Evolutionary conservation across 2,888 invertebrate genomes (phyloP), one percentile per base, ranked within the genome.

Genomic region (Oxystoma pomonae): DNA sequence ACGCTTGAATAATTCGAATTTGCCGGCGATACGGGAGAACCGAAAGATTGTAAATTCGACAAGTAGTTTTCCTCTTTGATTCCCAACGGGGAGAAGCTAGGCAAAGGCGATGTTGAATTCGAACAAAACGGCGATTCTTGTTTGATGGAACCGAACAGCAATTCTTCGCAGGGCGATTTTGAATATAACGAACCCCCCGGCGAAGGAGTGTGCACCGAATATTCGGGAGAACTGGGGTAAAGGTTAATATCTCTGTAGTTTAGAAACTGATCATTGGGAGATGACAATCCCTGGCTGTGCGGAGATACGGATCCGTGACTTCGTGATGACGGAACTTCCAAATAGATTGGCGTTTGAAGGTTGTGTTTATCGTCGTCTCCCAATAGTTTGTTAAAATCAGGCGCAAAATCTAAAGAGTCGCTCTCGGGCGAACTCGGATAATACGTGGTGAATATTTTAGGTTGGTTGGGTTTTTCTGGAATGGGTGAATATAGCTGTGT

Each of bases 111-210:
- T 81, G 81, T 72, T 68, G 84, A 73, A 70, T 83, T 77, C 71
- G 82, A 81, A 35, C 35, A 35, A 74, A 83, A 82, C 7, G 57
- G 58, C 1, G 82, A 82, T 72, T 86, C 86, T 73, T 85, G 84
- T 70, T 80, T 77, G 58, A 78, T 74, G 66, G 73, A 75, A 21
- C 72, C 72, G 62, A 80, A 79, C 2, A 71, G 55, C 61, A 75
- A 76, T 55, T 83, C 83, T 64, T 81, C 83, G 72, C 83, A 83
- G 0, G 86, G 84, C 5, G 85, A 85, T 20, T 83, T 78, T 1
- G 85, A 85, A 70, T 86, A 86, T 18, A 84, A 75, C 7, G 84
- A 83, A 62, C 71, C 72, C 61, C 71, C 72, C 1, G 78, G 76
- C 62, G 86, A 83, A 64, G 85, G 82, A 59, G 85, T 84, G 64